Percentiles rank a stretch among this genome's conserved stretches.
Conservation (phyloP, 2,797 vertebrate species). For the Sebastes itinus region DNA sequence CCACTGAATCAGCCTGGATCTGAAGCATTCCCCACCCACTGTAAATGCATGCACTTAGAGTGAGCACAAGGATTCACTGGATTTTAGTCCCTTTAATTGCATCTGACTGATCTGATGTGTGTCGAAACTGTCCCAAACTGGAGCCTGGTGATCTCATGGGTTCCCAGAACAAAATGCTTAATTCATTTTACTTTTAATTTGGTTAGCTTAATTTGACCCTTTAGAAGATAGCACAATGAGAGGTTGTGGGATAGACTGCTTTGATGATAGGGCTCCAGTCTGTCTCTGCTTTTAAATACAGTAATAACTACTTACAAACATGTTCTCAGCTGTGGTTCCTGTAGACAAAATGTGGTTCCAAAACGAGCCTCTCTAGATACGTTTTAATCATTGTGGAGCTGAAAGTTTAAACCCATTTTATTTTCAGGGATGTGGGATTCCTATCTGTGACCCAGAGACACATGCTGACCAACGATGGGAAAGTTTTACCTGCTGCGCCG, state of each 20-base stretch:
- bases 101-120: constrained; percentile 13
- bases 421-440: constrained; percentile 51
- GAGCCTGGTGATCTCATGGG: background rate
- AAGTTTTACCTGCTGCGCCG: constrained; percentile 31
- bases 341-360: background rate
- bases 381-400: background rate
- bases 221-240: background rate
- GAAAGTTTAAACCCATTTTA: background rate
- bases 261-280: constrained; percentile 3
- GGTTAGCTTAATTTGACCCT: background rate
- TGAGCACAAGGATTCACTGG: constrained; percentile 24
- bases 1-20: constrained; percentile 42
- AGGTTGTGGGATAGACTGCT: background rate
- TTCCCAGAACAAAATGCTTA: background rate
- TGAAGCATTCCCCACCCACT: constrained; percentile 45
- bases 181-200: background rate
- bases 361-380: background rate
- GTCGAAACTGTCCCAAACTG: background rate
- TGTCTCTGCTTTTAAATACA: background rate
- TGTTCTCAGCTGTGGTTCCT: background rate
- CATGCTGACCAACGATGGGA: constrained; percentile 49
- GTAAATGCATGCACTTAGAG: constrained; percentile 14
- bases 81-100: constrained; percentile 25
- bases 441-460: constrained; percentile 25
- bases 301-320: background rate